Conservation (phyloP, 2,113 vertebrate genomes). For the Eublepharis macularius region DNA sequence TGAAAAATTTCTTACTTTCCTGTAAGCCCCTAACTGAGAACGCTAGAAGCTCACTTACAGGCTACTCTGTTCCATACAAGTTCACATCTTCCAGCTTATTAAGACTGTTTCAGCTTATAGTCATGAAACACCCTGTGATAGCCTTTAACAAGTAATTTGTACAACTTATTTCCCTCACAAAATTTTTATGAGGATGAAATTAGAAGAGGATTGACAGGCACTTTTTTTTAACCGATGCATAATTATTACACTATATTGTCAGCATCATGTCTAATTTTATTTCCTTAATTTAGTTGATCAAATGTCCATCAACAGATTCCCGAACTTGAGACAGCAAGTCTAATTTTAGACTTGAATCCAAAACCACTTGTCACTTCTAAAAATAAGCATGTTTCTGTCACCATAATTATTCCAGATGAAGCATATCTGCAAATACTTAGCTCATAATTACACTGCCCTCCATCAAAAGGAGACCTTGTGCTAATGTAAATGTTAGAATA, state of each 20-base stretch:
- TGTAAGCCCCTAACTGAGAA: too few relatives aligned
- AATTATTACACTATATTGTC: not conserved
- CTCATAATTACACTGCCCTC: not conserved
- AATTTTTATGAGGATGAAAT: not conserved
- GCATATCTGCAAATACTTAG: not conserved
- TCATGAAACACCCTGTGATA: not conserved
- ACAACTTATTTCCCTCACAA: not conserved
- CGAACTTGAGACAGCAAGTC: not conserved
- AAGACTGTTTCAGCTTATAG: too few relatives aligned
- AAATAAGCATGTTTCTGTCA: not conserved
- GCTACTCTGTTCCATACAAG: too few relatives aligned
- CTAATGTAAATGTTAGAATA: not conserved
- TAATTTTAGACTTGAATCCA: not conserved
- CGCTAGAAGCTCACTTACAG: too few relatives aligned
- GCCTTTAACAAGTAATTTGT: not conserved
- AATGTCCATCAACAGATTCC: not conserved
- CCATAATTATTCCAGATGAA: not conserved
- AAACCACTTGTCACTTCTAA: not conserved
- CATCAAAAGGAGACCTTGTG: not conserved
- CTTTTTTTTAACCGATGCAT: not conserved
- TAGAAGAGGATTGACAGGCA: not conserved
- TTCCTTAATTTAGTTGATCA: not conserved
- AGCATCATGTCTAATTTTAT: not conserved
- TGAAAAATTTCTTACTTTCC: too few relatives aligned
- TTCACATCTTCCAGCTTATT: too few relatives aligned